These are phyloP conservation scores for Apostichopus parvimensis DNA, from an alignment of 35 echinoderm and acorn worm genomes.

Conservation along the genomic window DNA sequence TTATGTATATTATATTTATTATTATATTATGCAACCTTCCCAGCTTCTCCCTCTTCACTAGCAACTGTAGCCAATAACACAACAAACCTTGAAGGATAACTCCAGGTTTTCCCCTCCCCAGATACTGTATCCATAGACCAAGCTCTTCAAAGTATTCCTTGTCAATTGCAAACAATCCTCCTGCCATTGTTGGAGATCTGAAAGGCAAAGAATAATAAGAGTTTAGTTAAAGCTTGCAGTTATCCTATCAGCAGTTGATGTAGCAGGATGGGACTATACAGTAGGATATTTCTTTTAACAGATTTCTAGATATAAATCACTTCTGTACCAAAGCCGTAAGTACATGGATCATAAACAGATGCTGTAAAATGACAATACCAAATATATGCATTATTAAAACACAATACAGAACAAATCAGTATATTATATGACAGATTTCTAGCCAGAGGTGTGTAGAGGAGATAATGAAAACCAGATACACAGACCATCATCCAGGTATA, in stretches of 20 bases:
- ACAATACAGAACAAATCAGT: neutral
- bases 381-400: too few species aligned
- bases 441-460: too few species aligned
- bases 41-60: too few species aligned
- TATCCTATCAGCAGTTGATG: neutral
- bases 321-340: too few species aligned
- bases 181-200: slow-evolving; percentile 98
- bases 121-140: slow-evolving; percentile 83
- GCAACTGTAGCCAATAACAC: too few species aligned
- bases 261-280: neutral
- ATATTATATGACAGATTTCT: too few species aligned
- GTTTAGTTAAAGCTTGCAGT: neutral
- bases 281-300: neutral
- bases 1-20: too few species aligned
- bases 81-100: slow-evolving; percentile 92
- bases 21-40: too few species aligned
- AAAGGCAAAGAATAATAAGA: slow-evolving; percentile 6
- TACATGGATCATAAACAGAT: too few species aligned
- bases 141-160: slow-evolving; percentile 95
- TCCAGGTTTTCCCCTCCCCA: slow-evolving; percentile 98
- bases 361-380: too few species aligned
- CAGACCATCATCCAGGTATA: too few species aligned
- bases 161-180: slow-evolving; percentile 96
- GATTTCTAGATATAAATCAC: too few species aligned
- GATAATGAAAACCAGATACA: neutral